Conservation (phyloP, 2,797 vertebrate genomes). For the Alauda arvensis region DNA sequence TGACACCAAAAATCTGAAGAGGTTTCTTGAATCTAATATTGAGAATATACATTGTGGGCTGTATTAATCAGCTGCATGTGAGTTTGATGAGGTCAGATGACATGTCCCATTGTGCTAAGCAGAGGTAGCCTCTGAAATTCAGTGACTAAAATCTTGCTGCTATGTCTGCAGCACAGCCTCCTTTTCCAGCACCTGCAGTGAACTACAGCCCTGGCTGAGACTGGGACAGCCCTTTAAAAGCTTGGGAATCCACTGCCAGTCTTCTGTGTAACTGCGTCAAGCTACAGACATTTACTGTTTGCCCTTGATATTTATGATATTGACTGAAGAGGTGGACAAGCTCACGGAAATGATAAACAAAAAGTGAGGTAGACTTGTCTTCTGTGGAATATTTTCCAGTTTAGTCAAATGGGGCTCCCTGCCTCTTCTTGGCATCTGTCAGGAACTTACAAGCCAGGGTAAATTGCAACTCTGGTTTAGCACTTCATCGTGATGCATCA, state of each 20-base stretch:
- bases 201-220: background rate
- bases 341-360: slow-evolving; percentile 63
- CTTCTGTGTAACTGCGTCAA: slow-evolving; percentile 18
- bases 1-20: background rate
- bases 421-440: slow-evolving; percentile 57
- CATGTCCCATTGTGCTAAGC: background rate
- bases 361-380: slow-evolving; percentile 63
- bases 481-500: slow-evolving; percentile 72
- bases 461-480: slow-evolving; percentile 66
- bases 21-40: background rate
- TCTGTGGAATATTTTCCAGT: slow-evolving; percentile 68
- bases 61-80: background rate
- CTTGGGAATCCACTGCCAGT: background rate
- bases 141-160: background rate
- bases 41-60: background rate
- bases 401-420: slow-evolving; percentile 59
- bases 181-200: background rate
- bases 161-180: background rate
- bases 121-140: background rate
- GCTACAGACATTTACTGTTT: slow-evolving; percentile 36
- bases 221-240: background rate
- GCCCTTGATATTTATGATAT: slow-evolving; percentile 56
- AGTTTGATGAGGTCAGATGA: background rate
- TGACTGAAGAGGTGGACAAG: slow-evolving; percentile 39
- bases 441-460: slow-evolving; percentile 62